Evolutionary conservation across 2,113 vertebrate genomes (phyloP).

Genomic region (Tachysurus fulvidraco): DNA sequence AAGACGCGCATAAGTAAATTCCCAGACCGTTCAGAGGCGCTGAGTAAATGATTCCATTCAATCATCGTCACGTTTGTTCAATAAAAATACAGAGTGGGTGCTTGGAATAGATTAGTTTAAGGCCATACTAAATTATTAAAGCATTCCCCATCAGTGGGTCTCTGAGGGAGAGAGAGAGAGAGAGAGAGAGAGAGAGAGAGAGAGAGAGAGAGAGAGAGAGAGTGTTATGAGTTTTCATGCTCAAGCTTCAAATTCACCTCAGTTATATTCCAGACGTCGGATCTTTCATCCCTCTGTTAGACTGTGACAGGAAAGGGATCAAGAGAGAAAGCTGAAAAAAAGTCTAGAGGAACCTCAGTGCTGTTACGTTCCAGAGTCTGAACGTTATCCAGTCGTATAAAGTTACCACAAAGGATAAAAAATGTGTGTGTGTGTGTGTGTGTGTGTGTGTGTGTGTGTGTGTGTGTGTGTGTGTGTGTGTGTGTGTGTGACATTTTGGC

Average conservation of each 20-base stretch:
- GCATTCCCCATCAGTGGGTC: slow-evolving; percentile 69
- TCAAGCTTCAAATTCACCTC: slow-evolving; percentile 15
- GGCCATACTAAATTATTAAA: slow-evolving; percentile 74
- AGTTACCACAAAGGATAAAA: neutral
- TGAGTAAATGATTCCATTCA: slow-evolving; percentile 75
- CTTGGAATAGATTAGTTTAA: slow-evolving; percentile 76
- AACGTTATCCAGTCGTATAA: neutral
- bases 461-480: neutral
- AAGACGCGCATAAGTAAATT: slow-evolving; percentile 50
- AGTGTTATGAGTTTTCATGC: slow-evolving; percentile 16
- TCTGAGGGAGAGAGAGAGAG: slow-evolving; percentile 49
- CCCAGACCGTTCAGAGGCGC: slow-evolving; percentile 61
- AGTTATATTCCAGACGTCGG: neutral
- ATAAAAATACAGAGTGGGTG: slow-evolving; percentile 75
- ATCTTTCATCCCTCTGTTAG: slow-evolving; percentile 7
- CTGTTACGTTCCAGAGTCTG: neutral
- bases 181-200: slow-evolving; percentile 52
- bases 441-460: neutral
- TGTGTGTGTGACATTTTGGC: neutral
- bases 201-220: slow-evolving; percentile 29
- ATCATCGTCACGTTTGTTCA: slow-evolving; percentile 72
- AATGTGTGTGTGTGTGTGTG: neutral
- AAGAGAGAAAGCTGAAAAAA: neutral
- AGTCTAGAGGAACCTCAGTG: neutral
- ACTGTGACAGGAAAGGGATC: slow-evolving; percentile 28